Evolutionary conservation across 2,888 invertebrate species (phyloP), one percentile per base, ranked within the genome.

Genomic region (Aphelenchoides bicaudatus): DNA sequence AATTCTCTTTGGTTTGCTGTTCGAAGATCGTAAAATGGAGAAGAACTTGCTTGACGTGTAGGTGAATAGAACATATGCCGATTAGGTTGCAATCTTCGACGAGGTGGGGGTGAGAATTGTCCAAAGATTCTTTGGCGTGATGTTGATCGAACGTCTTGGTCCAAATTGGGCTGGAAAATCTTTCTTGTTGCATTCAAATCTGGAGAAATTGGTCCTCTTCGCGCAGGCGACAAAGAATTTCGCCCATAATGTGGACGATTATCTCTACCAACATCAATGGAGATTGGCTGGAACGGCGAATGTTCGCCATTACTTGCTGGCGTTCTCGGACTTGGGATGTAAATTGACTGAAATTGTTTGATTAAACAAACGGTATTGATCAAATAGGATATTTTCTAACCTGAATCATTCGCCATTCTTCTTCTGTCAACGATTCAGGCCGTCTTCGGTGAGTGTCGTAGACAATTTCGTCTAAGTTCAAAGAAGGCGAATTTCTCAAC

Each of bases 271-370:
- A 43, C 23, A 21, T 43, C 43, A 8, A 43, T 25, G 43, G 43
- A 43, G 23, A 43, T 43, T 25, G 43, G 43, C 8, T n/a, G 43
- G 43, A 43, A 43, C 6, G 23, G 43, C 6, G 8, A 21, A 10
- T 19, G 21, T 10, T 43, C 43, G 6, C 8, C 10, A 27, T 56
- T 31, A 21, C 56, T 53, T 3, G 57, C 19, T n/a, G 57, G 16
- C 28, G 6, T 19, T 38, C 38, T 19, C n/a, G n/a, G n/a, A 13
- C 39, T 53, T 21, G 43, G 53, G n/a, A 56, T 54, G 25, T 64
- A 61, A 21, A 61, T 61, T n/a, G 61, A 63, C 25, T 61, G 61
- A 6, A 61, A n/a, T n/a, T n/a, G n/a, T n/a, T n/a, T n/a, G n/a
- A n/a, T n/a, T n/a, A n/a, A n/a, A n/a, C n/a, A n/a, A n/a, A n/a